Evolutionary conservation across 2,888 invertebrate species (phyloP).

Genomic region (Ormia ochracea): DNA sequence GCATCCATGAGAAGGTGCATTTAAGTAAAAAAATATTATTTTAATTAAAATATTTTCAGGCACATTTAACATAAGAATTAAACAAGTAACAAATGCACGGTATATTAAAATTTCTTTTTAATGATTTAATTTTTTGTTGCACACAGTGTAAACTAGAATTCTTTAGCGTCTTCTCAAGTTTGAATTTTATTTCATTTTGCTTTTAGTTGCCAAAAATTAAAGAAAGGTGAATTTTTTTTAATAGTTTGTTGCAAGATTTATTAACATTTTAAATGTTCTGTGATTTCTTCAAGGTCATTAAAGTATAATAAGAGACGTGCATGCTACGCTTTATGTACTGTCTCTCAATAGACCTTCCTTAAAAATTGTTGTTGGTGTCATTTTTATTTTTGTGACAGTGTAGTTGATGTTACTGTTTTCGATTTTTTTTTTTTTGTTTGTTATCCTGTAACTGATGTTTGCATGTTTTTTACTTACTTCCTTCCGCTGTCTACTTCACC

Average conservation of each 20-base stretch:
- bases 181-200: not conserved
- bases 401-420: too few relatives aligned
- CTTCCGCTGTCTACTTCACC: constrained; percentile 35
- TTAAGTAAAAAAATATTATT: too few relatives aligned
- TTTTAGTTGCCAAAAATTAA: not conserved
- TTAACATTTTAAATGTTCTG: constrained; percentile 16
- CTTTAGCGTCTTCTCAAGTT: not conserved
- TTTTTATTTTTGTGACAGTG: constrained; percentile 14
- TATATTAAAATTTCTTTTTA: too few relatives aligned
- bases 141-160: too few relatives aligned
- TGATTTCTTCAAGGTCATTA: constrained; percentile 51
- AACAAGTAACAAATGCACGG: too few relatives aligned
- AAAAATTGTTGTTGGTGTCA: constrained; percentile 26
- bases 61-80: too few relatives aligned
- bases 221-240: not conserved
- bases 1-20: too few relatives aligned
- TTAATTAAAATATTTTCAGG: too few relatives aligned
- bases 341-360: constrained; percentile 48
- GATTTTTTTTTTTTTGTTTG: not conserved
- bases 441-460: constrained; percentile 30
- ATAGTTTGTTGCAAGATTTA: constrained; percentile 4
- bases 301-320: constrained; percentile 7
- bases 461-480: constrained; percentile 35
- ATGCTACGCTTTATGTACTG: constrained; percentile 25
- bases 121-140: too few relatives aligned